Conservation (phyloP, 2,888 invertebrate species). For the Sarcophaga subvicina region DNA sequence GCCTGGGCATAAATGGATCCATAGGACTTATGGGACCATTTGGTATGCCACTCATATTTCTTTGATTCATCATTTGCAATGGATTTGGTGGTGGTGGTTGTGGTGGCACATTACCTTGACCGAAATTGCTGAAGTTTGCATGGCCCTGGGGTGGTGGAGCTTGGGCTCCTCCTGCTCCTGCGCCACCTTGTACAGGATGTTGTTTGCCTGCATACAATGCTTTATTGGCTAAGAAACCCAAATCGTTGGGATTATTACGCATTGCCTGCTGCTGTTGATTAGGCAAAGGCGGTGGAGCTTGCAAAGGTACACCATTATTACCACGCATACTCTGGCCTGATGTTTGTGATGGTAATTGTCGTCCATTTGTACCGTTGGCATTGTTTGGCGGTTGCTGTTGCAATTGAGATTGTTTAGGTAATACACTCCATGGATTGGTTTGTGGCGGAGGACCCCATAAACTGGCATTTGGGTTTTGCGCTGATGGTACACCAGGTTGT, state of each 20-base stretch:
- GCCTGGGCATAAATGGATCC: constrained; percentile 74
- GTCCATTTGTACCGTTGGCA: constrained; percentile 70
- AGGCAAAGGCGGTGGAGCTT: constrained; percentile 72
- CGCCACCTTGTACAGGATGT: constrained; percentile 71
- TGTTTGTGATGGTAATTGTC: constrained; percentile 72
- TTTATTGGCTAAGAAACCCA: constrained; percentile 77
- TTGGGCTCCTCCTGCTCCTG: constrained; percentile 68
- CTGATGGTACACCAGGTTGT: constrained; percentile 74
- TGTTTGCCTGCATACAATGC: constrained; percentile 75
- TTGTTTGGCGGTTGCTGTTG: constrained; percentile 72
- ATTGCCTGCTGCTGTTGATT: constrained; percentile 71
- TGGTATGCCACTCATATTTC: constrained; percentile 77
- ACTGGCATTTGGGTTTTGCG: constrained; percentile 80
- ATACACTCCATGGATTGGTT: constrained; percentile 80
- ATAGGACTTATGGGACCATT: constrained; percentile 81
- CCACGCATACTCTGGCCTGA: constrained; percentile 74
- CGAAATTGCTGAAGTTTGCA: constrained; percentile 63
- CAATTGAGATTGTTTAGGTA: constrained; percentile 77
- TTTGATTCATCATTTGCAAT: constrained; percentile 75
- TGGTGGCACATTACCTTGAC: constrained; percentile 68
- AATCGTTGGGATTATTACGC: constrained; percentile 77
- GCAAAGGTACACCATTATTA: constrained; percentile 75
- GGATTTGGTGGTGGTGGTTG: constrained; percentile 72
- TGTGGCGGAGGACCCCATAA: constrained; percentile 81
- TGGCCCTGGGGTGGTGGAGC: constrained; percentile 68